Evolutionary conservation across 2,113 vertebrate species (phyloP), one percentile per base, ranked within the genome.

Genomic region (Hippocampus mohnikei): DNA sequence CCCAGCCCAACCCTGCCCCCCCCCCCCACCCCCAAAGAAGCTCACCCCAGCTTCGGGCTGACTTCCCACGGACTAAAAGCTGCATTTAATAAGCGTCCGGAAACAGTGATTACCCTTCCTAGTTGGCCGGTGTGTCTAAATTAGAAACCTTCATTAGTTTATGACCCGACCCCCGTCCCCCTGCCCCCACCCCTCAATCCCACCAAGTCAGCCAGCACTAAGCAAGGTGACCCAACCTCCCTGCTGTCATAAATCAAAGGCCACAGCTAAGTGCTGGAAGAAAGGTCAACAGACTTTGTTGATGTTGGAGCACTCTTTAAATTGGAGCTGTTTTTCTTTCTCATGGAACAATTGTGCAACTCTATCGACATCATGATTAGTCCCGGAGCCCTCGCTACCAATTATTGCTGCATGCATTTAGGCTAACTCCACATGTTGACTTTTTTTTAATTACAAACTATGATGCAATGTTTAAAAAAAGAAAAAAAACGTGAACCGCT

Each of bases 121-220:
- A 80, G 86, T 90, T 83, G 75, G 73, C 85, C 84, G 83, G 85
- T 86, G 91, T 90, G 88, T 90, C 89, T 86, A 90, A 91, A 92
- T 92, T 91, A 91, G 90, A 88, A 88, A 88, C 80, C 84, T 88
- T 88, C 87, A 85, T 88, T 93, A 91, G 88, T 93, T 90, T 91
- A 88, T 86, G 88, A 91, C 81, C 84, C 82, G 78, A 85, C 82
- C 85, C 83, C 72, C 69, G 70, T 60, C 25, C 25, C 80, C 87
- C 5, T 83, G 10, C 70, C 74, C 70, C 76, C 16, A 16, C 63
- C n/a, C 42, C 63, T 10, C 78, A 85, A 18, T 84, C 72, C 50
- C 85, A 83, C 81, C 82, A 76, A 79, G 72, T 66, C 63, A 23
- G 29, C 84, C 50, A 88, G 84, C 83, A 89, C 78, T 76, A 84